These are phyloP conservation scores for Calameuta pallipes DNA, from an alignment of 2,888 invertebrate species.

Conservation along the genomic window DNA sequence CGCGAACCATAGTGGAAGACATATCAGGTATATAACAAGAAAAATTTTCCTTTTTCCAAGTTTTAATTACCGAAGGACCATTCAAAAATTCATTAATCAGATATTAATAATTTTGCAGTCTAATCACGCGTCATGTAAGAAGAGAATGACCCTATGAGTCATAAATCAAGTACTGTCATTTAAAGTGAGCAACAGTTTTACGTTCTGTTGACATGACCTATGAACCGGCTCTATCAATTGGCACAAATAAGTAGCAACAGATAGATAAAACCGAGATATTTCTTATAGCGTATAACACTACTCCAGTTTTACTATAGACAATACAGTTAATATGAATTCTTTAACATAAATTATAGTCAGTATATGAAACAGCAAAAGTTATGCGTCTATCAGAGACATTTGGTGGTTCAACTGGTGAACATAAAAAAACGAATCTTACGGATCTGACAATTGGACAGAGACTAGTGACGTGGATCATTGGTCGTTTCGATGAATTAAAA, in stretches of 20 bases:
- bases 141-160: background rate
- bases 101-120: background rate
- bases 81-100: background rate
- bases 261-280: background rate
- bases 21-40: constrained; percentile 14
- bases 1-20: constrained; percentile 35
- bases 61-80: background rate
- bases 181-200: background rate
- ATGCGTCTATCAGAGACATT: background rate
- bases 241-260: background rate
- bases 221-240: constrained; percentile 3
- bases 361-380: background rate
- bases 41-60: background rate
- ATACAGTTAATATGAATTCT: background rate
- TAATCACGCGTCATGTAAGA: background rate
- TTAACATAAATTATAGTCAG: background rate
- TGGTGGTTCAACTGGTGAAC: background rate
- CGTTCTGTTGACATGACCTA: constrained; percentile 2
- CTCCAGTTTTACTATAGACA: background rate
- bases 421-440: background rate
- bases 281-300: background rate
- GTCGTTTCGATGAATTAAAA: constrained; percentile 5
- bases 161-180: background rate
- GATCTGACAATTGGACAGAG: background rate
- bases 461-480: background rate